Evolutionary conservation across 2,888 invertebrate genomes (phyloP).

Genomic region (Agelastica alni): DNA sequence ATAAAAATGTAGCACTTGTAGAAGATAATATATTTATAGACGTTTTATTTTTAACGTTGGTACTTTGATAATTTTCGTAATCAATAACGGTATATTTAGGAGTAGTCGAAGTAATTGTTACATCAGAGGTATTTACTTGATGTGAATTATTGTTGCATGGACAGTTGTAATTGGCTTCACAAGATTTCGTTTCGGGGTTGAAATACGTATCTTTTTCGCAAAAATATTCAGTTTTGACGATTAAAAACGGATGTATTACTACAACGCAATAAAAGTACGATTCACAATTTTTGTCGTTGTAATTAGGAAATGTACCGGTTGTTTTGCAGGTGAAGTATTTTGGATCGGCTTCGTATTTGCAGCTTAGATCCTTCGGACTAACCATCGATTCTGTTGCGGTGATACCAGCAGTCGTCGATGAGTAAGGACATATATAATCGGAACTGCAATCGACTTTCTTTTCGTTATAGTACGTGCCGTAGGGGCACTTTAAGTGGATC

Average conservation of each 20-base stretch:
- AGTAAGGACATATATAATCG: slow-evolving; percentile 29
- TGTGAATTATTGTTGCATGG: slow-evolving; percentile 22
- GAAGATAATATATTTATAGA: not conserved
- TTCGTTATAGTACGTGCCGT: slow-evolving; percentile 31
- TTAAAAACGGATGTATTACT: slow-evolving; percentile 27
- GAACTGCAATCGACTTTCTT: slow-evolving; percentile 24
- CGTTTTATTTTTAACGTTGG: not conserved
- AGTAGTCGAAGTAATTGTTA: not conserved
- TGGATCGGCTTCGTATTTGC: slow-evolving; percentile 19
- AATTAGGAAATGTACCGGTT: slow-evolving; percentile 32
- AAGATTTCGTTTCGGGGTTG: slow-evolving; percentile 34
- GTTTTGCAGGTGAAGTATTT: slow-evolving; percentile 27
- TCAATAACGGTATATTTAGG: not conserved
- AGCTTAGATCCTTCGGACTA: not conserved
- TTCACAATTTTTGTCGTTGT: slow-evolving; percentile 41
- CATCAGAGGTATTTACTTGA: not conserved
- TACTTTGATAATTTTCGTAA: not conserved
- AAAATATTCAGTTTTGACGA: slow-evolving; percentile 26
- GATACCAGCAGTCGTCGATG: not conserved
- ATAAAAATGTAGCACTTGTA: not conserved
- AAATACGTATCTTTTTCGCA: slow-evolving; percentile 36
- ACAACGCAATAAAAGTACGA: slow-evolving; percentile 55
- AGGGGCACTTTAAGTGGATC: slow-evolving; percentile 50
- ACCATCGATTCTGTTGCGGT: not conserved
- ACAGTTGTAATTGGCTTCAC: slow-evolving; percentile 32